phyloP scores from a whole-genome alignment of 2,797 vertebrate species.

The Lophius americanus region DNA sequence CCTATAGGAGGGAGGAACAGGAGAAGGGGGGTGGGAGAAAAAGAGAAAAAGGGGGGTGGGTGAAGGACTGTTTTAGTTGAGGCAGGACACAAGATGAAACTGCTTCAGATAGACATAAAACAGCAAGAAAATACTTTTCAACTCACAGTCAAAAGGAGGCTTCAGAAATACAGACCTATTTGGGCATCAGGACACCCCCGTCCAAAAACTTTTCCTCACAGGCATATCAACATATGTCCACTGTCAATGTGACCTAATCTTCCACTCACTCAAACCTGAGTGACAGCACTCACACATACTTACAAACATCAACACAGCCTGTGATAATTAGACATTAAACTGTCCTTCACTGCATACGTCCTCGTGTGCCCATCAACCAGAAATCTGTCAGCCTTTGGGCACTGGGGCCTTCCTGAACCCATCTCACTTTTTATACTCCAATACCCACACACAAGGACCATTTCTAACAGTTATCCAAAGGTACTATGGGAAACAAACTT shows the following conservation, averaged over 20 bases:
- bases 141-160: slow-evolving; percentile 21
- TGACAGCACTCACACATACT: slow-evolving; percentile 47
- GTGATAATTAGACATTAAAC: slow-evolving; percentile 45
- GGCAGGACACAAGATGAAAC: slow-evolving; percentile 43
- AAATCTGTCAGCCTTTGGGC: slow-evolving; percentile 31
- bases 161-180: slow-evolving; percentile 43
- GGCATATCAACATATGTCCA: slow-evolving; percentile 67
- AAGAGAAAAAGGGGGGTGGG: slow-evolving; percentile 36
- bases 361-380: slow-evolving; percentile 35
- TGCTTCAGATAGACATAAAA: slow-evolving; percentile 51
- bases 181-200: slow-evolving; percentile 27
- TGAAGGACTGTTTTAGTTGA: slow-evolving; percentile 44
- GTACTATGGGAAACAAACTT: slow-evolving; percentile 73
- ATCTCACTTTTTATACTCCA: slow-evolving; percentile 2
- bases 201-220: slow-evolving; percentile 40
- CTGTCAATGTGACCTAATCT: slow-evolving; percentile 52
- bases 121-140: slow-evolving; percentile 28
- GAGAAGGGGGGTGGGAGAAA: slow-evolving; percentile 44
- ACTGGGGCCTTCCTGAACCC: slow-evolving; percentile 18
- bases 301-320: slow-evolving; percentile 29
- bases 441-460: slow-evolving; percentile 15
- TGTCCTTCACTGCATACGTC: slow-evolving; percentile 39
- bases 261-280: slow-evolving; percentile 20
- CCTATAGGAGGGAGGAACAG: slow-evolving; percentile 79
- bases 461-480: slow-evolving; percentile 36